Percentiles rank a stretch among this genome's conserved stretches.
phyloP scores from a whole-genome alignment of 2,113 vertebrate genomes.

The Scomber colias region DNA sequence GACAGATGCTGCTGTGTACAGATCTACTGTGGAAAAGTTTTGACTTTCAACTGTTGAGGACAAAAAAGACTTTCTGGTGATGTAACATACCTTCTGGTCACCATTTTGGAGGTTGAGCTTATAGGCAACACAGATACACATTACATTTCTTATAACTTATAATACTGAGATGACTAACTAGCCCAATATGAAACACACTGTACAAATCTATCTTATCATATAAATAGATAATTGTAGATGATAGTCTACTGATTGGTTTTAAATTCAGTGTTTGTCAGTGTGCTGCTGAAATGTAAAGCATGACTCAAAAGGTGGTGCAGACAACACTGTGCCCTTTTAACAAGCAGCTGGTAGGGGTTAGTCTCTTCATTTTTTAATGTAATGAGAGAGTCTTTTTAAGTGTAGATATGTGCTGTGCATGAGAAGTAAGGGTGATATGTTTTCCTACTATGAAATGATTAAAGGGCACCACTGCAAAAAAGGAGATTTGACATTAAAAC shows the following conservation, averaged over 20 bases:
- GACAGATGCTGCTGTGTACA: slow-evolving; percentile 47
- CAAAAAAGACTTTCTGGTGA: slow-evolving; percentile 21
- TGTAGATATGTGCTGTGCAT: neutral
- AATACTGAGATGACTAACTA: too few relatives aligned
- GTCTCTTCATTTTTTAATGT: neutral
- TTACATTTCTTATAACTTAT: neutral
- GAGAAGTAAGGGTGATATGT: neutral
- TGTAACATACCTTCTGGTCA: slow-evolving; percentile 32
- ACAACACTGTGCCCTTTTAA: neutral
- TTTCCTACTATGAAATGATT: too few relatives aligned
- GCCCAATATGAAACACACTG: too few relatives aligned
- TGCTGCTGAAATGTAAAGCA: slow-evolving; percentile 6
- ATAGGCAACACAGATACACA: slow-evolving; percentile 4
- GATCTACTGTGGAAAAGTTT: slow-evolving; percentile 41
- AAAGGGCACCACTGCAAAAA: too few relatives aligned
- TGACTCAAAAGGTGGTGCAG: neutral
- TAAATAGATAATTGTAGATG: too few relatives aligned
- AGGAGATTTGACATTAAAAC: too few relatives aligned
- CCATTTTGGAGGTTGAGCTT: neutral
- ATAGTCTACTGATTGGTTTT: too few relatives aligned
- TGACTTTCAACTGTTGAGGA: slow-evolving; percentile 58
- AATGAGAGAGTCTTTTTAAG: neutral
- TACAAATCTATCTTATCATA: too few relatives aligned
- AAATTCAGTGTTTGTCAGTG: neutral
- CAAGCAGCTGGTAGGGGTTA: slow-evolving; percentile 13